These are phyloP conservation scores for Synchiropus splendidus DNA, from an alignment of 2,113 vertebrate genomes.

Conservation along the genomic window DNA sequence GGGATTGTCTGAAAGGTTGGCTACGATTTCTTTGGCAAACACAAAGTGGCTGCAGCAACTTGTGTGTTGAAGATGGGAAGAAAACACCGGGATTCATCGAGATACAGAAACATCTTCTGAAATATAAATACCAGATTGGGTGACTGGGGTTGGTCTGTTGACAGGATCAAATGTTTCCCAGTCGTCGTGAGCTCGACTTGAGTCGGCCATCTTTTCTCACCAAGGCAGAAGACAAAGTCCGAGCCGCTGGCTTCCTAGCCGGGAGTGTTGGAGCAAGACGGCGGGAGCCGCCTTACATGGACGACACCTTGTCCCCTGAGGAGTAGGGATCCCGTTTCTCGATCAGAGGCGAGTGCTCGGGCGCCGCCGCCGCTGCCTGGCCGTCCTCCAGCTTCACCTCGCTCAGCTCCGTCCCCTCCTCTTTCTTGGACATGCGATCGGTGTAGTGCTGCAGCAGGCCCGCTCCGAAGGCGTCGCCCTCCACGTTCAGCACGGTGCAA, in stretches of 20 bases:
- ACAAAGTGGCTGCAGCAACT: not conserved
- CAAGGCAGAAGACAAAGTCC: too few species aligned
- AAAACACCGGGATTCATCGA: too few species aligned
- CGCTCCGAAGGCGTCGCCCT: conserved; percentile 80
- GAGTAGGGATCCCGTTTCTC: conserved; percentile 14
- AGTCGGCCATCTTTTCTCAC: too few species aligned
- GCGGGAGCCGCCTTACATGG: conserved; percentile 55
- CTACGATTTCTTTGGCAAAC: too few species aligned
- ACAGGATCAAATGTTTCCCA: too few species aligned
- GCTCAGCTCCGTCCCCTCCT: conserved; percentile 28
- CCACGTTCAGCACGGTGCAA: conserved; percentile 82
- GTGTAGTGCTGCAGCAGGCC: conserved; percentile 75
- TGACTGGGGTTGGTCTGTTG: too few species aligned
- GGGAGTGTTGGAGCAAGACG: conserved; percentile 2
- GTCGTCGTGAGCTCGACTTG: too few species aligned
- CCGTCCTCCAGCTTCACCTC: conserved; percentile 47
- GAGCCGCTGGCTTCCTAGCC: not conserved
- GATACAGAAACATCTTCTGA: too few species aligned
- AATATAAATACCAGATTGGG: too few species aligned
- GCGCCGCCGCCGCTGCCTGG: not conserved
- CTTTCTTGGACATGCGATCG: conserved; percentile 40
- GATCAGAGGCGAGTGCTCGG: conserved; percentile 67
- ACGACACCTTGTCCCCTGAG: conserved; percentile 59
- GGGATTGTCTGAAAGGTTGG: too few species aligned
- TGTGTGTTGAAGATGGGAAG: too few species aligned